Base-by-base conservation (phyloP, 2,888 invertebrate genomes). In the Apotomis turbidana region DNA sequence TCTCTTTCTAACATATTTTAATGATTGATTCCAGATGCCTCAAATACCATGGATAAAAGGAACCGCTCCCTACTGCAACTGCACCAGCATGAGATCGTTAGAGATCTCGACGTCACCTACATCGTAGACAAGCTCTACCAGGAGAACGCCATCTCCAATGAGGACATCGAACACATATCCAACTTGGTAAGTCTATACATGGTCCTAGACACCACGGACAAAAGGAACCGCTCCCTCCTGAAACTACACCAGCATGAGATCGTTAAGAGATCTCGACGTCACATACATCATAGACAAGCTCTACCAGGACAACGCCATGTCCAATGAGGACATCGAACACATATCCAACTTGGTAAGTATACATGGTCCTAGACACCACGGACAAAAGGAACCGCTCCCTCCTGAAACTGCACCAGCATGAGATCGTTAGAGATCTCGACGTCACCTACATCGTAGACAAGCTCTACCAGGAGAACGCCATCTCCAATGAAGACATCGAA, bases 371-470 rank as follows among this genome's bases (percentile, higher is more conserved):
- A 92, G 91, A 68, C 75, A 85, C 78, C 72, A 94, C 94, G 94
- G 94, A 94, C 77, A 80, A 78, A 74, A 88, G 85, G 74, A 88
- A 89, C 76, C 85, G 86, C 79, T 79, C 78, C 81, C 81, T 90
- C 78, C 80, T 94, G 78, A 88, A 91, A 74, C 85, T 83, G 70
- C 83, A 93, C 73, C 87, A 90, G 79, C 86, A 89, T 61, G 90
- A 88, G 51, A 91, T 94, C 74, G 86, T 94, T 66, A 81, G 84
- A 52, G 94, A 94, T 81, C 81, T 94, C 74, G 93, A 94, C 72
- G 90, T 94, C 8, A 83, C 80, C 8, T 90, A 88, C 80, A 89
- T 94, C 55, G 80, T 93, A n/a, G 93, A 94, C 73, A 85, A 90
- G 61, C 85, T 94, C 74, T 88, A 90, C 73, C 83, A 92, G 9